Evolutionary conservation across 2,113 vertebrate genomes (phyloP).

Genomic region (Ciconia maguari): DNA sequence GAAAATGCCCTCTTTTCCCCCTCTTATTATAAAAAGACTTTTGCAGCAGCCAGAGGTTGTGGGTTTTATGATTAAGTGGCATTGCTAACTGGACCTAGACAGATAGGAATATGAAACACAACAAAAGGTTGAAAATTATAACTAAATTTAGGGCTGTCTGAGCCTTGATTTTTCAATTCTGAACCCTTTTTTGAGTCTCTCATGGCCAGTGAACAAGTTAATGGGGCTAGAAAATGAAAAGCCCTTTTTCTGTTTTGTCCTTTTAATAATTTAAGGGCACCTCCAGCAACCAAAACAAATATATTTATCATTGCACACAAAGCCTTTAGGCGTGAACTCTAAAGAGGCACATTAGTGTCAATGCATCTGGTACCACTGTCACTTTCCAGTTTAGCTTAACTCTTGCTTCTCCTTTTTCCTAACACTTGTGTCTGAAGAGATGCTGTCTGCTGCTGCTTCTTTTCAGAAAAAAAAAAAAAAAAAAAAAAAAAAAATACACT

Average conservation of each 20-base stretch:
- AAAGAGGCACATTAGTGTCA: constrained; percentile 56
- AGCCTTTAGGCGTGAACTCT: constrained; percentile 37
- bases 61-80: background rate
- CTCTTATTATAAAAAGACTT: background rate
- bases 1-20: background rate
- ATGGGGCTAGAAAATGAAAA: constrained; percentile 48
- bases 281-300: constrained; percentile 59
- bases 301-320: constrained; percentile 55
- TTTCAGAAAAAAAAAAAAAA: background rate
- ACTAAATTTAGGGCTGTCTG: background rate
- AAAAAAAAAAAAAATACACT: background rate
- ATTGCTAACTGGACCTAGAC: background rate
- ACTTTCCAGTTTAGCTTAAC: constrained; percentile 39
- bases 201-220: background rate
- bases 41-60: background rate
- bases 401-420: background rate
- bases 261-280: constrained; percentile 69
- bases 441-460: background rate
- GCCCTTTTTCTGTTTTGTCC: constrained; percentile 3
- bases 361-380: constrained; percentile 22
- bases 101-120: background rate
- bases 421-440: background rate
- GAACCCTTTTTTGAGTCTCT: background rate
- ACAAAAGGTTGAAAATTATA: background rate
- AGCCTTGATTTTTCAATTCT: constrained; percentile 17